These are phyloP conservation scores for Sebastes kiyomatsui DNA, from an alignment of 2,797 vertebrate genomes.

Conservation along the genomic window DNA sequence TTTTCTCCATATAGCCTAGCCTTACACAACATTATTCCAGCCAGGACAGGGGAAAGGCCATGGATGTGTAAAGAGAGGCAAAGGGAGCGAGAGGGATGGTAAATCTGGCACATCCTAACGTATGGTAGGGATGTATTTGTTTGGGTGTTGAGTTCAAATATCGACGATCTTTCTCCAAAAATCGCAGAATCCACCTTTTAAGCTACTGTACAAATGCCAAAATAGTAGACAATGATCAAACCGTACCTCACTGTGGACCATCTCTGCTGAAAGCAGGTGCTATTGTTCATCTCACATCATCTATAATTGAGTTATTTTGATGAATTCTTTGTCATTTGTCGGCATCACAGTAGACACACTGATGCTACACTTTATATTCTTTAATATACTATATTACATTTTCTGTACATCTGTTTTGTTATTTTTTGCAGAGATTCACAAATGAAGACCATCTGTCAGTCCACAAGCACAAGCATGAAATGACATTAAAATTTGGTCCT, in stretches of 20 bases:
- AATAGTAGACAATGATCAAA: neutral
- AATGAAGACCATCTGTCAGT: constrained; percentile 99
- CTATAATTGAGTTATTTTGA: neutral
- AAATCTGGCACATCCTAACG: neutral
- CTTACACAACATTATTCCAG: neutral
- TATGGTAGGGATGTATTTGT: neutral
- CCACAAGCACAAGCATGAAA: constrained; percentile 99
- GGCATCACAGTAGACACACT: neutral
- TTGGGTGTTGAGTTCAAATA: neutral
- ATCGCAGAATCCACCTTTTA: neutral
- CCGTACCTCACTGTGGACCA: neutral
- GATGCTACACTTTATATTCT: neutral
- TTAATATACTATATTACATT: neutral
- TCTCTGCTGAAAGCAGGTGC: neutral
- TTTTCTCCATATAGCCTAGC: too few relatives aligned
- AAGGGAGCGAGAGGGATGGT: neutral
- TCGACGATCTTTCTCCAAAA: neutral
- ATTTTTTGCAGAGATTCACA: constrained; percentile 89
- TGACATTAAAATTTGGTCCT: constrained; percentile 98
- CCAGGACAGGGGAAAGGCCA: neutral
- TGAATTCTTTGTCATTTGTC: neutral
- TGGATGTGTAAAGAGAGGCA: neutral
- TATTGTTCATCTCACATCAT: neutral
- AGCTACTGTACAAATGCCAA: neutral
- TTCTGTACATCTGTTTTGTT: neutral